phyloP scores from a whole-genome alignment of 2,113 vertebrate genomes.

The Dissostichus mawsoni region DNA sequence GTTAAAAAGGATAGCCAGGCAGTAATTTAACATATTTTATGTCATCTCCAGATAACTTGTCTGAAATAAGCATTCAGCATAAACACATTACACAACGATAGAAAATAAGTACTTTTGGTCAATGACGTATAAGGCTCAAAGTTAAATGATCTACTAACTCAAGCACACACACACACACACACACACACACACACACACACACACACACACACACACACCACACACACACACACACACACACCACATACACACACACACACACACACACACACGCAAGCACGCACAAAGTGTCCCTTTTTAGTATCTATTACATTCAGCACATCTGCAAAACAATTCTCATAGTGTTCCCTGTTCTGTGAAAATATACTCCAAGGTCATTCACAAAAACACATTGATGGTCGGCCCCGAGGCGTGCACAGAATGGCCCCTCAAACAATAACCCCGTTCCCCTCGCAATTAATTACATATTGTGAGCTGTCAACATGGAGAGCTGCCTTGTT shows the following conservation, averaged over 20 bases:
- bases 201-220: no score
- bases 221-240: no score
- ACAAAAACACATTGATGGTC: slow-evolving; percentile 21
- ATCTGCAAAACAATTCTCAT: background rate
- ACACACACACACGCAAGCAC: background rate
- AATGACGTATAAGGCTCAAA: no score
- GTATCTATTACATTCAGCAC: background rate
- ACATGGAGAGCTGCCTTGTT: background rate
- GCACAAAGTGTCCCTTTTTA: background rate
- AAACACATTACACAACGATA: no score
- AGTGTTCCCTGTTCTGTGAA: background rate
- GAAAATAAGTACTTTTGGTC: no score
- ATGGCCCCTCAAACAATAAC: slow-evolving; percentile 38
- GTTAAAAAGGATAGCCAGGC: background rate
- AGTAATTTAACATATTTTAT: background rate
- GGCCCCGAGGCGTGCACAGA: slow-evolving; percentile 24
- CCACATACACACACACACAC: no score
- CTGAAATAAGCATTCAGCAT: no score
- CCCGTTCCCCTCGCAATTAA: slow-evolving; percentile 26
- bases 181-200: no score
- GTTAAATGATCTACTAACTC: no score
- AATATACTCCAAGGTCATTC: slow-evolving; percentile 27
- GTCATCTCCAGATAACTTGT: no score
- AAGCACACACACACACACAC: no score
- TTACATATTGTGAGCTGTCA: slow-evolving; percentile 10